Conservation (phyloP, 2,888 invertebrate genomes). For the Athripsodes cinereus region DNA sequence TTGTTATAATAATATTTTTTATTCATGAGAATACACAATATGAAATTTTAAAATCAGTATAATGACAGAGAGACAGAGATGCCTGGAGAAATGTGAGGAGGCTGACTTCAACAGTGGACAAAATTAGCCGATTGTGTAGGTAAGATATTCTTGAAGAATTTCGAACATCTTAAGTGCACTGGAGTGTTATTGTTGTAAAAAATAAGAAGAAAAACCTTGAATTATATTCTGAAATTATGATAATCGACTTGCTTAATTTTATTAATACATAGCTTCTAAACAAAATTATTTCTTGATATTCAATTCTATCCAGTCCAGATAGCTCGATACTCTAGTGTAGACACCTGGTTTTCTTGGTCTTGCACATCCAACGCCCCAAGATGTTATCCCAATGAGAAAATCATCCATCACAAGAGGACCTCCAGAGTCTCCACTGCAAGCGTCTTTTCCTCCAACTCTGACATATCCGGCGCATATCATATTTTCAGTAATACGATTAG, state of each 20-base stretch:
- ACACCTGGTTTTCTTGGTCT: constrained; percentile 49
- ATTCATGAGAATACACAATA: too few relatives aligned
- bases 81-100: too few relatives aligned
- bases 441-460: constrained; percentile 38
- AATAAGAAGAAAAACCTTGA: neutral
- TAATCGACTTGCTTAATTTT: too few relatives aligned
- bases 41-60: too few relatives aligned
- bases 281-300: neutral
- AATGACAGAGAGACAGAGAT: too few relatives aligned
- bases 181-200: neutral
- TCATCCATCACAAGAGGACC: constrained; percentile 49
- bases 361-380: constrained; percentile 54
- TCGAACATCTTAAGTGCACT: too few relatives aligned
- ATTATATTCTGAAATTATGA: too few relatives aligned
- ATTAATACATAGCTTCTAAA: too few relatives aligned
- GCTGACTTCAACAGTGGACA: too few relatives aligned
- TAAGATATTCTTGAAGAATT: too few relatives aligned
- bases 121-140: too few relatives aligned
- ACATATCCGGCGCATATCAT: constrained; percentile 43
- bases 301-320: constrained; percentile 1
- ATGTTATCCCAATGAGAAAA: constrained; percentile 49
- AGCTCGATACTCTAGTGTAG: constrained; percentile 47
- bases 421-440: constrained; percentile 54
- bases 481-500: constrained; percentile 35
- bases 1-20: too few relatives aligned